Evolutionary conservation across 2,797 vertebrate species (phyloP).

Genomic region (Sebastiscus albofasciatus): DNA sequence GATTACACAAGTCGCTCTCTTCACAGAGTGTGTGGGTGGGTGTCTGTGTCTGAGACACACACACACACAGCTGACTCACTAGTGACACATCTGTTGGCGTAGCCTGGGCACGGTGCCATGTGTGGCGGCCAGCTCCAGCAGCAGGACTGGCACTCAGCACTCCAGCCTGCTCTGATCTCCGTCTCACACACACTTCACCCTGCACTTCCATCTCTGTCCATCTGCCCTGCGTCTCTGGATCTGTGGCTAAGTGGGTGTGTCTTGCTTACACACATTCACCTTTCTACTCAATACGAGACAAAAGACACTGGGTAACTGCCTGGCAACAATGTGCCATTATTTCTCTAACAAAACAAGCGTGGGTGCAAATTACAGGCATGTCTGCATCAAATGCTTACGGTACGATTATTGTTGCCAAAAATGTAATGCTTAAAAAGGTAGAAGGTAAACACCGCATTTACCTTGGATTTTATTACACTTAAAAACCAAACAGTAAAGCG

Average conservation of each 20-base stretch:
- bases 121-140: conserved; percentile 76
- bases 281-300: conserved; percentile 45
- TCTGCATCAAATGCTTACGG: neutral
- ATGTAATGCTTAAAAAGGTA: neutral
- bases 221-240: conserved; percentile 67
- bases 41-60: conserved; percentile 58
- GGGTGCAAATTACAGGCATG: conserved; percentile 6
- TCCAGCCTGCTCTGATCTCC: conserved; percentile 71
- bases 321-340: conserved; percentile 28
- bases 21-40: conserved; percentile 53
- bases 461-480: neutral
- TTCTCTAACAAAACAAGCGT: conserved; percentile 1
- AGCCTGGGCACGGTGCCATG: conserved; percentile 76
- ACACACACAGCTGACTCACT: conserved; percentile 78
- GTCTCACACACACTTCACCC: conserved; percentile 74
- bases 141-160: conserved; percentile 75
- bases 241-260: conserved; percentile 58
- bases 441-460: neutral
- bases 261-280: conserved; percentile 36
- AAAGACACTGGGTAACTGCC: conserved; percentile 27
- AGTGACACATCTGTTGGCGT: conserved; percentile 81
- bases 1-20: conserved; percentile 61
- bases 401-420: neutral
- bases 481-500: neutral
- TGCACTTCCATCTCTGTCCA: conserved; percentile 63